Evolutionary conservation across 2,797 vertebrate species (phyloP).

Genomic region (Mareca strepera): DNA sequence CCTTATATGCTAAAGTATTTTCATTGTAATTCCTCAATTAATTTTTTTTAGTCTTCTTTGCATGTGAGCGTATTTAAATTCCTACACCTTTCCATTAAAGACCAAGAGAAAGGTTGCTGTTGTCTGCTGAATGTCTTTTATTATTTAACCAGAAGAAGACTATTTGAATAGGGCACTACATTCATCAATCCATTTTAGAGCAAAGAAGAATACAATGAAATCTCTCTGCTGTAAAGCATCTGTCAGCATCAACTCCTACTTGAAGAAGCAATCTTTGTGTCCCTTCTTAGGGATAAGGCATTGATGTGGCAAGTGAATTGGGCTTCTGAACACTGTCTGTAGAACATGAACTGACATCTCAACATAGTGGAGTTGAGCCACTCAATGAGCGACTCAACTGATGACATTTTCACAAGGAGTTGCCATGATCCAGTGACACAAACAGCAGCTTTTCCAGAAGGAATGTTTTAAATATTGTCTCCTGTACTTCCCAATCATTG

Average conservation of each 20-base stretch:
- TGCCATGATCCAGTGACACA: neutral
- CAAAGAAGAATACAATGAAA: neutral
- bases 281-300: neutral
- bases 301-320: neutral
- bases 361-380: neutral
- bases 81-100: neutral
- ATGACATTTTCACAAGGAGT: neutral
- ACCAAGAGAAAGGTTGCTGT: neutral
- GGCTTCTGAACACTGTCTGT: neutral
- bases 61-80: neutral
- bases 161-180: neutral
- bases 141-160: neutral
- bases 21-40: neutral
- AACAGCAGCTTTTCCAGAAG: neutral
- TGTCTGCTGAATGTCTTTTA: neutral
- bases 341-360: neutral
- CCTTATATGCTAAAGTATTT: neutral
- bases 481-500: neutral
- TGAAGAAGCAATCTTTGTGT: neutral
- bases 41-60: neutral
- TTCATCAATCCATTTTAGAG: neutral
- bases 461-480: neutral
- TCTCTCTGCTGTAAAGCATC: neutral
- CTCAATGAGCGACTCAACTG: neutral
- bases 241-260: neutral